phyloP scores from a whole-genome alignment of 92 coral and sea anemone species.

The Galaxea fascicularis region DNA sequence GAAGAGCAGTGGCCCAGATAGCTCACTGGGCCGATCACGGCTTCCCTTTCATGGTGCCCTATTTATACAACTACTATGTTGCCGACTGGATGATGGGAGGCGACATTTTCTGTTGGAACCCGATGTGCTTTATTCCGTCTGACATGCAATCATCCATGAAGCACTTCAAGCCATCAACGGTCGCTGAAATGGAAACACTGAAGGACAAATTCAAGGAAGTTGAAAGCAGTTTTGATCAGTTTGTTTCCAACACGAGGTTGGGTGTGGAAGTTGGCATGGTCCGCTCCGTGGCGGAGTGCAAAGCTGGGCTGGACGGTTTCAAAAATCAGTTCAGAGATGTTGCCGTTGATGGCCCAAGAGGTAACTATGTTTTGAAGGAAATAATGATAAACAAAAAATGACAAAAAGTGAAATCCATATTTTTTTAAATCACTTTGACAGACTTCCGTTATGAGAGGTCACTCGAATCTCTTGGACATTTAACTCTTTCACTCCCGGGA shows the following conservation, averaged over 20 bases:
- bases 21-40: conserved; percentile 66
- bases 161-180: conserved; percentile 67
- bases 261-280: conserved; percentile 87
- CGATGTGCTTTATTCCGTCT: conserved; percentile 27
- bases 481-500: too few species aligned
- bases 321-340: conserved; percentile 46
- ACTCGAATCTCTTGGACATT: too few species aligned
- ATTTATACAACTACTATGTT: conserved; percentile 64
- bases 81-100: conserved; percentile 81
- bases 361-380: too few species aligned
- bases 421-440: too few species aligned
- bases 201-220: conserved; percentile 56
- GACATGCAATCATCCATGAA: conserved; percentile 24
- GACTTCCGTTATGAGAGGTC: too few species aligned
- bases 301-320: conserved; percentile 63
- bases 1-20: conserved; percentile 57
- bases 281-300: conserved; percentile 68
- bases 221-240: conserved; percentile 53
- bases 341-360: conserved; percentile 46
- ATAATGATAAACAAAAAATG: not conserved
- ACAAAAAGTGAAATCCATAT: not conserved
- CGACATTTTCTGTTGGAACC: conserved; percentile 64
- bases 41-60: conserved; percentile 70
- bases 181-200: conserved; percentile 64
- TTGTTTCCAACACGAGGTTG: conserved; percentile 56